Evolutionary conservation across 2,113 vertebrate species (phyloP).

Genomic region (Urocitellus parryii): DNA sequence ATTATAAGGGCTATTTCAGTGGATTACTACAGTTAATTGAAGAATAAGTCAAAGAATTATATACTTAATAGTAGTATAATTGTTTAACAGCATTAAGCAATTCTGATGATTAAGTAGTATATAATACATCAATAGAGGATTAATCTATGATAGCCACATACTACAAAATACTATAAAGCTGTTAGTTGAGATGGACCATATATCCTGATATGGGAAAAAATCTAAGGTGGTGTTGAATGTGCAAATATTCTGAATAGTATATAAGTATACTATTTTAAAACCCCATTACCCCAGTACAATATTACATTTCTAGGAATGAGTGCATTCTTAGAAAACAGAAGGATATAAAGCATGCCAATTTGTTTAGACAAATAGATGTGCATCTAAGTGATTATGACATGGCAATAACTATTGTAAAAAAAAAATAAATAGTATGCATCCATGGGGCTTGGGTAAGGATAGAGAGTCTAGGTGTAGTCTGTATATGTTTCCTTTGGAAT

Average conservation of each 20-base stretch:
- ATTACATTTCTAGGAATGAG: not conserved
- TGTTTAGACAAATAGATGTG: not conserved
- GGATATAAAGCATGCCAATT: not conserved
- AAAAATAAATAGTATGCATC: not conserved
- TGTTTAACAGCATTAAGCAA: not conserved
- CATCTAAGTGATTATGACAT: no score
- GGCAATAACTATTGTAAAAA: not conserved
- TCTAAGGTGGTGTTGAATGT: not conserved
- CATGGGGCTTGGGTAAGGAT: not conserved
- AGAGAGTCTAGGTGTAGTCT: not conserved
- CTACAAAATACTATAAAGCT: not conserved
- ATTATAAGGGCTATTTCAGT: not conserved
- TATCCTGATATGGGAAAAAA: not conserved
- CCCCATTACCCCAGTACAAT: not conserved
- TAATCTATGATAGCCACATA: not conserved
- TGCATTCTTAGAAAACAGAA: not conserved
- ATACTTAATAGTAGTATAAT: not conserved
- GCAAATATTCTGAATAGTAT: not conserved
- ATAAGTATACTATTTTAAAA: not conserved
- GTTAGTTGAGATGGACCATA: not conserved
- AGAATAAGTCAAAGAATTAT: not conserved
- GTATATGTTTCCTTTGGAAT: not conserved
- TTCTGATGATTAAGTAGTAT: no score
- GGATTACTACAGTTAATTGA: not conserved
- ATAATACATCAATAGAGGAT: not conserved